Evolutionary conservation across 2,888 invertebrate genomes (phyloP), one percentile per base, ranked within the genome.

Genomic region (Tinea trinotella): DNA sequence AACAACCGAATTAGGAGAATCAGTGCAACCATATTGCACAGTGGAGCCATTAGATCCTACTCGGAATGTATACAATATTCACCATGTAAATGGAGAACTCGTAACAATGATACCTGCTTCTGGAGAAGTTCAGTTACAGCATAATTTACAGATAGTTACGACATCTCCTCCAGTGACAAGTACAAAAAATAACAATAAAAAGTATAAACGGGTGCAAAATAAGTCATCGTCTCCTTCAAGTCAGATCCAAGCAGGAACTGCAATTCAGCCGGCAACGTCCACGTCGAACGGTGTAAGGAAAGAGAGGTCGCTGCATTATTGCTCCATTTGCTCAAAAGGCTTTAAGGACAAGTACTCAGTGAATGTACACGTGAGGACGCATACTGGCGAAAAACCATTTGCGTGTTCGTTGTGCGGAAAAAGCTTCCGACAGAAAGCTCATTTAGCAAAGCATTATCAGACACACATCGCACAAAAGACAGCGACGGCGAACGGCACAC

Each of bases 311-410:
- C 80, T 98, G 60, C 93, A 99, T 78, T 93, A 97, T 79, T 91
- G 99, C 88, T 91, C 94, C 74, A 94, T 98, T 76, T 98, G 95
- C 79, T 94, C 94, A 64, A 96, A 95, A 72, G 96, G 96, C 3
- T 96, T 96, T 80, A 96, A 96, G 77, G 96, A 96, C 77, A 96
- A 96, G 76, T 99, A 99, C 88, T 95, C 98, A 58, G 96, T 99
- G 55, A 98, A 98, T 74, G 98, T 98, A 49, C 99, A 99, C 78
- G 95, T 98, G 62, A 89, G 98, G 63, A 98, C 98, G 19, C 99
- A 99, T 73, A 98, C 98, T 0, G 98, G 98, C 0, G 98, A 99
- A 77, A 98, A 99, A 70, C 98, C 99, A 0, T 99, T 99, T 77
- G 90, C 94, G 30, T 99, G 99, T 75, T 93, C 93, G 13, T 88